Percentiles rank a stretch among this genome's conserved stretches.
Evolutionary conservation across 2,888 invertebrate species (phyloP).

Genomic region (Nymphalis urticae): DNA sequence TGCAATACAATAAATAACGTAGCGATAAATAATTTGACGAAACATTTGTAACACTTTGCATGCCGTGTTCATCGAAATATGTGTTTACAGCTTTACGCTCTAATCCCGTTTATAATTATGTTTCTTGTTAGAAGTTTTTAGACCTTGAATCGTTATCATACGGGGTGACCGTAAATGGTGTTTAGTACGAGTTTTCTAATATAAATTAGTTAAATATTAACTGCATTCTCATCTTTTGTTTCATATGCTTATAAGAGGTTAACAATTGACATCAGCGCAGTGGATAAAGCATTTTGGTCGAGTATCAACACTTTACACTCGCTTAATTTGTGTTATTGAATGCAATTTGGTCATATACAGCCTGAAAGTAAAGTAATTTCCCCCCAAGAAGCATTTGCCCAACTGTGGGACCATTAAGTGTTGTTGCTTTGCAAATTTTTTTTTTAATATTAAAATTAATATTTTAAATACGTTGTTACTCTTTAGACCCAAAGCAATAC

Average conservation of each 20-base stretch:
- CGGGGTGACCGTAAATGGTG: neutral
- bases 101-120: conserved; percentile 1
- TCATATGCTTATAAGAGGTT: neutral
- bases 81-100: conserved; percentile 13
- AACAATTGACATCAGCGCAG: neutral
- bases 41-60: neutral
- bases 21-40: conserved; percentile 1
- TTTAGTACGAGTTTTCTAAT: neutral
- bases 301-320: too few species aligned
- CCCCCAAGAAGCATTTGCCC: too few species aligned
- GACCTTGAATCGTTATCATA: neutral
- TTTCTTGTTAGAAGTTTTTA: conserved; percentile 4
- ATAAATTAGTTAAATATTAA: neutral
- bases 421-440: too few species aligned
- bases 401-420: too few species aligned
- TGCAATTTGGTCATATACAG: too few species aligned
- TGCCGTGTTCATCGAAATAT: neutral
- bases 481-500: neutral
- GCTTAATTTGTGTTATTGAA: too few species aligned
- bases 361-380: too few species aligned
- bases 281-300: too few species aligned
- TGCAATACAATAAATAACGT: conserved; percentile 12
- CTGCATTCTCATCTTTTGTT: too few species aligned
- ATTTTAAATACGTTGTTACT: neutral
- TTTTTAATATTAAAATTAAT: too few species aligned